Conservation (phyloP, 1,140 invertebrate species). For the Sycophaga agraensis region DNA sequence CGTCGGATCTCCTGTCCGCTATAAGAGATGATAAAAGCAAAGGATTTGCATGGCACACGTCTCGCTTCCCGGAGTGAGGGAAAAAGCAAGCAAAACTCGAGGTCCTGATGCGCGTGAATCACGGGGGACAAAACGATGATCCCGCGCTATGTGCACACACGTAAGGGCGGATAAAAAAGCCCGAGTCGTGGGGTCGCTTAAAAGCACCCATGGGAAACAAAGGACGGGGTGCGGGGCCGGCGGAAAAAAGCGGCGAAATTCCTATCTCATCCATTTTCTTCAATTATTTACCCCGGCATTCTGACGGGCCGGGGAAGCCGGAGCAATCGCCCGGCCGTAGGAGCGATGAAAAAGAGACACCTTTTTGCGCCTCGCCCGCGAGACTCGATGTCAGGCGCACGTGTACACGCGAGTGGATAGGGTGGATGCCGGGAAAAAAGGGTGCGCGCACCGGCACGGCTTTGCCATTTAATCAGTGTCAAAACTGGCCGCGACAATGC, state of each 20-base stretch:
- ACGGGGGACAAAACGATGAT: too few relatives aligned
- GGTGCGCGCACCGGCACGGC: too few relatives aligned
- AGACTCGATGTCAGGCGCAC: background rate
- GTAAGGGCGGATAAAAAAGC: too few relatives aligned
- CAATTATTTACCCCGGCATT: background rate
- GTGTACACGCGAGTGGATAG: background rate
- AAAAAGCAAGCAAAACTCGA: too few relatives aligned
- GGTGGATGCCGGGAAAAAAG: background rate
- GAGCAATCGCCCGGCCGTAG: background rate
- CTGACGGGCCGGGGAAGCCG: background rate
- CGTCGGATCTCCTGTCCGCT: too few relatives aligned
- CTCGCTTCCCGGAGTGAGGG: too few relatives aligned
- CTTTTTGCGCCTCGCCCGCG: background rate
- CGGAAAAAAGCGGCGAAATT: background rate
- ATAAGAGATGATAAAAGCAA: too few relatives aligned
- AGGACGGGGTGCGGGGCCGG: too few relatives aligned
- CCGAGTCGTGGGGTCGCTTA: too few relatives aligned
- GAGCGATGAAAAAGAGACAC: background rate
- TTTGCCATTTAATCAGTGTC: constrained; percentile 19
- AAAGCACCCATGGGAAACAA: constrained; percentile 4
- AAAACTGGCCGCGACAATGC: constrained; percentile 8
- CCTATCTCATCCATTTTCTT: constrained; percentile 7
- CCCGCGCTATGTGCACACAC: too few relatives aligned
- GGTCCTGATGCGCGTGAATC: too few relatives aligned
- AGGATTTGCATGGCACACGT: too few relatives aligned